Evolutionary conservation across 1,140 invertebrate genomes (phyloP), one percentile per base, ranked within the genome.

Genomic region (Glossosoma conforme): DNA sequence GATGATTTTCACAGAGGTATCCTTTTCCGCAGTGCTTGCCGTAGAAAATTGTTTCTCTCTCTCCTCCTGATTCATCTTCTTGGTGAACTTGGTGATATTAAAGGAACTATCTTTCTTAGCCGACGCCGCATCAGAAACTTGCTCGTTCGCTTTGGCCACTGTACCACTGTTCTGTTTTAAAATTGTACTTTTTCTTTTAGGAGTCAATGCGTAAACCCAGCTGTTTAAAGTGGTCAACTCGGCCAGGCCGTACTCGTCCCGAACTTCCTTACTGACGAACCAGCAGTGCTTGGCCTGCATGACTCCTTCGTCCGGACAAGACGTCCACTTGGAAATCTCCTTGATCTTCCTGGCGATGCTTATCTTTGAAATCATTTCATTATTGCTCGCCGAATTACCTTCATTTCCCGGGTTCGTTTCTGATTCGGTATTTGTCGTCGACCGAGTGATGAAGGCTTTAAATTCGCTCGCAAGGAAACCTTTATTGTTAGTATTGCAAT

Each of bases 381-480:
- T 11, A 2, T 21, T 10, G 35, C 10, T 2, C 2, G 37, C n/a
- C 11, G 37, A 3, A 52, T 20, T 2, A 52, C 52, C 0, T 62
- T 61, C 0, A 19, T 19, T 40, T 43, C 3, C 20, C 4, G 30
- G 13, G 17, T 48, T 49, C 10, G 42, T 11, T 17, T 46, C 44
- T 14, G 25, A 13, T 9, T 56, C 18, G 13, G 28, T 32, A 38
- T 37, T 20, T 18, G 25, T 20, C 24, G 20, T 36, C 15, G 61
- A 56, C 24, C 69, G 62, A 14, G 63, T 66, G 73, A 84, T 78
- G 60, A 71, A 82, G 0, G 73, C 63, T 8, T 79, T 59, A 60
- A 86, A 89, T 61, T 88, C 85, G 54, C 79, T 78, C 1, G 80
- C 66, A 1, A 89, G 64, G 49, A 80, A 78, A 3, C 62, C 65